A percentile compares a stretch with the other conserved stretches of the same genome.
phyloP scores from a whole-genome alignment of 2,797 vertebrate species.

The Sebastes matsubarae region DNA sequence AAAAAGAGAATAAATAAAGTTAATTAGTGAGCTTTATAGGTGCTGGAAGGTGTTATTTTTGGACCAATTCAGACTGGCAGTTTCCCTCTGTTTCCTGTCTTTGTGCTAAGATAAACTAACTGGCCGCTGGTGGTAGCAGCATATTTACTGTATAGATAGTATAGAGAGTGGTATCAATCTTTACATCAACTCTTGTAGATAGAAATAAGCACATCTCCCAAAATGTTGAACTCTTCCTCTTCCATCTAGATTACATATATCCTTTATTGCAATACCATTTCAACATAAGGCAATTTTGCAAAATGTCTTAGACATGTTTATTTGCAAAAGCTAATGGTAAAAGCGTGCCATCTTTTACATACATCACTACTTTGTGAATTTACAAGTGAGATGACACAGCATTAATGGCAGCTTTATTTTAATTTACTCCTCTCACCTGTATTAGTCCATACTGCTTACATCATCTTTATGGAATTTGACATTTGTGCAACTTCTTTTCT shows the following conservation, averaged over 20 bases:
- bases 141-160: not conserved
- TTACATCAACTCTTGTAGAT: not conserved
- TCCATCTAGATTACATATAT: too few species aligned
- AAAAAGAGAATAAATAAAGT: too few species aligned
- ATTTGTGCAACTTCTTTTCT: conserved; percentile 2
- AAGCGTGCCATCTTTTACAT: not conserved
- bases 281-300: not conserved
- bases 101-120: not conserved
- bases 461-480: conserved; percentile 12
- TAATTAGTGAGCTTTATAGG: too few species aligned
- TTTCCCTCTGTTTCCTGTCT: too few species aligned
- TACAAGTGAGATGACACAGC: not conserved
- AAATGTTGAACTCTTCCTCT: not conserved
- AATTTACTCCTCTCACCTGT: not conserved
- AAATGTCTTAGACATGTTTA: not conserved
- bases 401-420: not conserved
- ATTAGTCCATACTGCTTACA: not conserved
- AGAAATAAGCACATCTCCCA: not conserved
- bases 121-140: too few species aligned
- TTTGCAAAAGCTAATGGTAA: not conserved
- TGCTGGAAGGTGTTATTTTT: not conserved
- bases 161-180: not conserved
- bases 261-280: not conserved
- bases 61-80: not conserved
- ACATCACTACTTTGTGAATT: not conserved